phyloP scores from a whole-genome alignment of 35 echinoderm and acorn worm genomes.

The Acanthaster planci region DNA sequence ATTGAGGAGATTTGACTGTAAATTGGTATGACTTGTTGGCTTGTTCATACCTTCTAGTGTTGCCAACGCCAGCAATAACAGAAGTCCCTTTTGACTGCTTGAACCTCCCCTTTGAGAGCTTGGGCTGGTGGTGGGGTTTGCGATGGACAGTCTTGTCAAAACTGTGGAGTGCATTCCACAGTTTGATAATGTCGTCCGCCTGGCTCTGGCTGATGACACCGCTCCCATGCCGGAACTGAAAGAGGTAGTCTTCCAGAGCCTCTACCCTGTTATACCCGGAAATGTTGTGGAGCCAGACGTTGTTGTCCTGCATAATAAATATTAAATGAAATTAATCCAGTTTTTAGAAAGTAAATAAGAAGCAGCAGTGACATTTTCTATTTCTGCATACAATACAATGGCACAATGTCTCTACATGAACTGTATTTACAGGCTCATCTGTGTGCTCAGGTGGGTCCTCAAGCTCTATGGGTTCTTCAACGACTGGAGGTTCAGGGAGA shows the following conservation, averaged over 20 bases:
- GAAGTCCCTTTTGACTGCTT: background rate
- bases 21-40: no score
- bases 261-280: slow-evolving; percentile 30
- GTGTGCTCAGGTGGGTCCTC: no score
- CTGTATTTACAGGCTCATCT: no score
- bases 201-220: slow-evolving; percentile 28
- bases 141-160: slow-evolving; percentile 29
- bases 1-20: no score
- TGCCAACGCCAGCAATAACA: slow-evolving; percentile 31
- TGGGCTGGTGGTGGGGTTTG: slow-evolving; percentile 17
- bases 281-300: slow-evolving; percentile 48
- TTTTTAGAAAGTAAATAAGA: no score
- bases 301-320: slow-evolving; percentile 7
- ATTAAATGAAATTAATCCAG: no score
- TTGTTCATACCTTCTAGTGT: slow-evolving; percentile 57
- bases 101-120: slow-evolving; percentile 48
- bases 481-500: no score
- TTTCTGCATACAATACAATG: no score
- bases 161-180: slow-evolving; percentile 31
- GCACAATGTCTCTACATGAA: no score
- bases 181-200: background rate
- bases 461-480: no score
- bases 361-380: no score
- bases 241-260: slow-evolving; percentile 39
- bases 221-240: slow-evolving; percentile 21